Evolutionary conservation across 2,797 vertebrate genomes (phyloP).

Genomic region (Xenops minutus): DNA sequence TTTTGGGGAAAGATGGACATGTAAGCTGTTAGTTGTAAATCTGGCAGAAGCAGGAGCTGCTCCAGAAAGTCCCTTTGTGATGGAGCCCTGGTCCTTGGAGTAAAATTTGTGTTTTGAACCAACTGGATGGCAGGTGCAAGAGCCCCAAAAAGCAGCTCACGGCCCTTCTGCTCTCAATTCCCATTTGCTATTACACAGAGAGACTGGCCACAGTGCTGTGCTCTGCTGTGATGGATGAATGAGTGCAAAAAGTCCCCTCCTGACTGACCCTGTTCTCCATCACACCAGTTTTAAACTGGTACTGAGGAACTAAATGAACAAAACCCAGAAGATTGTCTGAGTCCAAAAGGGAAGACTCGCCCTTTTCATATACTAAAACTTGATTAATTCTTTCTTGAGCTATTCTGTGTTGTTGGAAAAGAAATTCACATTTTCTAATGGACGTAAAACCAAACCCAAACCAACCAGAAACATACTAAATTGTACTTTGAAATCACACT

Average conservation of each 20-base stretch:
- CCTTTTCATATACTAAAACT: neutral
- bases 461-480: neutral
- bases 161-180: neutral
- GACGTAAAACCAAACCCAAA: neutral
- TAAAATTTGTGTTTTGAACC: neutral
- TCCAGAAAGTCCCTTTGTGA: neutral
- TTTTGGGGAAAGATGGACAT: neutral
- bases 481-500: neutral
- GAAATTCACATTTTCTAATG: neutral
- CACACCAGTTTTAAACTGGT: neutral
- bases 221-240: neutral
- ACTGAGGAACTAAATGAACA: neutral
- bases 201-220: neutral
- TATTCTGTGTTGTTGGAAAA: neutral
- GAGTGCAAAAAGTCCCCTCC: neutral
- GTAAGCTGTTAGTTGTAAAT: neutral
- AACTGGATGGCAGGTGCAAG: neutral
- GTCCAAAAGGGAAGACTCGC: neutral
- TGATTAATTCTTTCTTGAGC: neutral
- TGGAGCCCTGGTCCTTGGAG: neutral
- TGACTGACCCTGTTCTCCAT: neutral
- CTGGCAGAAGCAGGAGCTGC: neutral
- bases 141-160: neutral
- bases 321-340: neutral
- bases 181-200: accelerated